Evolutionary conservation across 2,113 vertebrate genomes (phyloP).

Genomic region (Cervus canadensis): DNA sequence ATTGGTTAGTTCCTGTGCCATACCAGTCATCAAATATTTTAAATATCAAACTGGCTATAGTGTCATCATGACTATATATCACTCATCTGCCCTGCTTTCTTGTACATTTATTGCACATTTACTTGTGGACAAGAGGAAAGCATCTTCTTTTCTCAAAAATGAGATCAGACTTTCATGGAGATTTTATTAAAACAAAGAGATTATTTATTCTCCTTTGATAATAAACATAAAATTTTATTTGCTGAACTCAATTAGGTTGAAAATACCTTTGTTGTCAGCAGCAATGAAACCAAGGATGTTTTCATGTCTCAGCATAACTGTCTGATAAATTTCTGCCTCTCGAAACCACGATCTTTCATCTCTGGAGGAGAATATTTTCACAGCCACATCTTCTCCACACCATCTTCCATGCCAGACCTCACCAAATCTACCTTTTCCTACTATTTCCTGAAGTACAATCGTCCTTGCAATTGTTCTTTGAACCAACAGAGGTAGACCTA

Average conservation of each 20-base stretch:
- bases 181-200: neutral
- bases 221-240: neutral
- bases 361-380: constrained; percentile 98
- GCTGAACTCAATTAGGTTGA: neutral
- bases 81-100: neutral
- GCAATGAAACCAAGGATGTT: constrained; percentile 98
- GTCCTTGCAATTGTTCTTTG: constrained; percentile 97
- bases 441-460: constrained; percentile 95
- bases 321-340: constrained; percentile 98
- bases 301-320: constrained; percentile 95
- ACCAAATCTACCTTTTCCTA: constrained; percentile 95
- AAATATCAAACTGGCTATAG: neutral
- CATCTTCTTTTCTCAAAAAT: neutral
- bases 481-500: constrained; percentile 94
- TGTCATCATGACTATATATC: neutral
- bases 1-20: neutral
- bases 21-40: neutral
- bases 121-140: neutral
- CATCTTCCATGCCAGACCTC: constrained; percentile 98
- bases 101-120: neutral
- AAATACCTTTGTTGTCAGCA: constrained; percentile 96
- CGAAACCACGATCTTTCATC: constrained; percentile 98
- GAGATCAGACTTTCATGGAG: neutral
- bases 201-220: neutral
- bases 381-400: constrained; percentile 96